phyloP scores from a whole-genome alignment of 2,113 vertebrate genomes.

The Cairina moschata region DNA sequence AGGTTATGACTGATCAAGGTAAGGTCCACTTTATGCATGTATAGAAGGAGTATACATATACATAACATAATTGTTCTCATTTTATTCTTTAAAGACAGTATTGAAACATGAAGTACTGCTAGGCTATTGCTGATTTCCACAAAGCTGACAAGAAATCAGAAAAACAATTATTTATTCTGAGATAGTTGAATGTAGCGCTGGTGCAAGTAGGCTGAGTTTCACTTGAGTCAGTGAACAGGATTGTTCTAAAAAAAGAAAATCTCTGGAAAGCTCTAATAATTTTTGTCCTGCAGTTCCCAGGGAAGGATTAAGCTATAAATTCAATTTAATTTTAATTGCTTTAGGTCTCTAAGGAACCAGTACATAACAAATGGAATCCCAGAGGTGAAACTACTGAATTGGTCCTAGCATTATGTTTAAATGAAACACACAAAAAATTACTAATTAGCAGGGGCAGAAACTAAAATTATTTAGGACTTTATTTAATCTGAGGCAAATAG shows the following conservation, averaged over 20 bases:
- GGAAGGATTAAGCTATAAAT: conserved; percentile 66
- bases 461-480: conserved; percentile 66
- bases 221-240: neutral
- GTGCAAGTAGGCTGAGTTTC: neutral
- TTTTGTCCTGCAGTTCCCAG: conserved; percentile 41
- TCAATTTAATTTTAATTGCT: conserved; percentile 78
- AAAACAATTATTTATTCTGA: neutral
- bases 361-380: conserved; percentile 54
- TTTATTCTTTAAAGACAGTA: neutral
- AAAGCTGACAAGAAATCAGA: neutral
- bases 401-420: conserved; percentile 58
- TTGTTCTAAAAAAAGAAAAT: conserved; percentile 33
- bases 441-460: conserved; percentile 68
- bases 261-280: conserved; percentile 11
- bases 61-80: neutral
- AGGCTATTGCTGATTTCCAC: neutral
- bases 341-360: conserved; percentile 61
- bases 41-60: neutral
- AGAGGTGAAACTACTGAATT: conserved; percentile 33
- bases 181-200: neutral
- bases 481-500: conserved; percentile 72
- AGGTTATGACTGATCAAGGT: neutral
- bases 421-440: conserved; percentile 55
- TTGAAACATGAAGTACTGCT: neutral
- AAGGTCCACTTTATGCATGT: neutral